Evolutionary conservation across 2,888 invertebrate species (phyloP).

Genomic region (Drosophila mimetica): DNA sequence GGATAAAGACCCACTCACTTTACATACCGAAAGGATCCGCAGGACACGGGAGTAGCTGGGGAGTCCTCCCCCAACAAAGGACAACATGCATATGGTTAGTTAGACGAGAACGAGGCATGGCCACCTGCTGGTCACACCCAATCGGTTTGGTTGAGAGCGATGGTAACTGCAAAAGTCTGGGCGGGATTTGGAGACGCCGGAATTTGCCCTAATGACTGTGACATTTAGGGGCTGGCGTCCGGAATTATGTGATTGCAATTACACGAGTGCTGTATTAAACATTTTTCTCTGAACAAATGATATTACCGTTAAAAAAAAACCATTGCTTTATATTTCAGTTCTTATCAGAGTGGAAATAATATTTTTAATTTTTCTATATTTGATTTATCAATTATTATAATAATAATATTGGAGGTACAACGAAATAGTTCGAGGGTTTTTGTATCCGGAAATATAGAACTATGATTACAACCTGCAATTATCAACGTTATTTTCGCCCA

Average conservation of each 20-base stretch:
- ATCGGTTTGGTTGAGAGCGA: constrained; percentile 27
- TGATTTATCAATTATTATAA: too few relatives aligned
- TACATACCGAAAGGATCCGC: constrained; percentile 52
- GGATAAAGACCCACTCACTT: constrained; percentile 63
- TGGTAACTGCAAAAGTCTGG: constrained; percentile 36
- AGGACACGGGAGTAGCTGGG: constrained; percentile 10
- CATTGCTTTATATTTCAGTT: too few relatives aligned
- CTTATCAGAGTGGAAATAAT: too few relatives aligned
- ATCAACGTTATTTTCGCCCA: too few relatives aligned
- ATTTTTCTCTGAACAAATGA: too few relatives aligned
- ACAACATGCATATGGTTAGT: constrained; percentile 61
- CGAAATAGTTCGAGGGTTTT: background rate
- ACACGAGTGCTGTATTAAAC: too few relatives aligned
- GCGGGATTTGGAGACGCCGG: constrained; percentile 24
- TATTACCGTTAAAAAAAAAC: too few relatives aligned
- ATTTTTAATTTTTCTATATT: too few relatives aligned
- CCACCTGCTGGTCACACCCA: constrained; percentile 74
- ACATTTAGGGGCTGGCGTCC: constrained; percentile 53
- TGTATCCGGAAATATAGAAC: background rate
- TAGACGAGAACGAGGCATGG: constrained; percentile 28
- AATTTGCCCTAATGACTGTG: constrained; percentile 64
- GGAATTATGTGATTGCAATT: constrained; percentile 68
- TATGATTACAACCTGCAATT: too few relatives aligned
- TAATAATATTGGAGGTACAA: too few relatives aligned
- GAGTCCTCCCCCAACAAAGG: constrained; percentile 44